Conservation (phyloP, 2,888 invertebrate species). For the Rhorus exstirpatorius region DNA sequence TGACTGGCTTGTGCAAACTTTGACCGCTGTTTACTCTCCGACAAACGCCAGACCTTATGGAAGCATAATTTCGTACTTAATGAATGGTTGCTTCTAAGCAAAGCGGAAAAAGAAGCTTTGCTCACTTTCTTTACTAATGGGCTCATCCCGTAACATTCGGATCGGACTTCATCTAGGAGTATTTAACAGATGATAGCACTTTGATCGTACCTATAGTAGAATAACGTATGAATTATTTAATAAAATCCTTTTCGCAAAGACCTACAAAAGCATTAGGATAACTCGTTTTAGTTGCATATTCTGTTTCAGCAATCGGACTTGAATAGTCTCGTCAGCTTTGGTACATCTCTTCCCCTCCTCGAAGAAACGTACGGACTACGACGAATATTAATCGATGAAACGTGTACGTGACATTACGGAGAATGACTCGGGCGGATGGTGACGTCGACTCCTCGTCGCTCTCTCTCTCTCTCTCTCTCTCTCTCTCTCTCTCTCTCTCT, state of each 20-base stretch:
- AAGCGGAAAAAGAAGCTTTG: conserved; percentile 51
- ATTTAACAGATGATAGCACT: not conserved
- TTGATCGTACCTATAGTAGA: too few species aligned
- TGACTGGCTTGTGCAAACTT: conserved; percentile 50
- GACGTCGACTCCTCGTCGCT: conserved; percentile 59
- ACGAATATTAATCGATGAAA: conserved; percentile 73
- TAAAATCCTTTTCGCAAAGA: not conserved
- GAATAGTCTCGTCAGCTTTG: not conserved
- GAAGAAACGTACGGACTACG: conserved; percentile 48
- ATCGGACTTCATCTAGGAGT: conserved; percentile 1
- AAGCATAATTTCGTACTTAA: conserved; percentile 68
- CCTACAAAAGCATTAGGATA: not conserved
- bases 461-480: conserved; percentile 5
- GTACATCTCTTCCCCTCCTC: conserved; percentile 5
- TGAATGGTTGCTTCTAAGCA: conserved; percentile 62
- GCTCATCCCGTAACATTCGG: not conserved
- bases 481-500: conserved; percentile 7
- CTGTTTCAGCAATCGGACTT: conserved; percentile 4
- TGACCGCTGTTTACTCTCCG: conserved; percentile 63
- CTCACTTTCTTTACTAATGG: conserved; percentile 13
- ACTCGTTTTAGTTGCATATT: conserved; percentile 4
- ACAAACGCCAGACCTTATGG: conserved; percentile 61
- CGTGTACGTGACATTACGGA: conserved; percentile 71
- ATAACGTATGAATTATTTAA: too few species aligned
- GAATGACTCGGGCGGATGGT: conserved; percentile 74